phyloP scores from a whole-genome alignment of 1,140 invertebrate genomes.

The Drosophila mojavensis region DNA sequence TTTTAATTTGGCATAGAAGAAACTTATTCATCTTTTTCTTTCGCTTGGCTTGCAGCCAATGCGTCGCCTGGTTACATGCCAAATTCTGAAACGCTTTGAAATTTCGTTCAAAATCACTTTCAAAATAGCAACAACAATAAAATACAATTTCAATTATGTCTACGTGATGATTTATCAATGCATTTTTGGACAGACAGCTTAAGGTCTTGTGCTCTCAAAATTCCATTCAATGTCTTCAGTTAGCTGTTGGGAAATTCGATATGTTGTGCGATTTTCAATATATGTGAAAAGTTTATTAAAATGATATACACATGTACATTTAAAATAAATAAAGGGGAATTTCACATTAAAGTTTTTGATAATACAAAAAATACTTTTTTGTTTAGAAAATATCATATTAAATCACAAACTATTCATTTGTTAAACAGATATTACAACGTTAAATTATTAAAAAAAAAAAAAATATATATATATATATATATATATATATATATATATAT shows the following conservation, averaged over 20 bases:
- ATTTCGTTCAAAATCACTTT: slow-evolving; percentile 68
- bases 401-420: no score
- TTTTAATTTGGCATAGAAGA: slow-evolving; percentile 58
- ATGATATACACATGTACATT: no score
- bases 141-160: slow-evolving; percentile 72
- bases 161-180: slow-evolving; percentile 65
- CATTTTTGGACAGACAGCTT: slow-evolving; percentile 5
- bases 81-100: slow-evolving; percentile 62
- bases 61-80: slow-evolving; percentile 68
- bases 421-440: no score
- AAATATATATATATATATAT: no score
- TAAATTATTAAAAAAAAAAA: no score
- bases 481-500: no score
- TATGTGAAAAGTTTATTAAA: no score
- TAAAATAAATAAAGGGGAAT: no score
- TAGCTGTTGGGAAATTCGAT: slow-evolving; percentile 3
- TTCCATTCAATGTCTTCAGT: slow-evolving; percentile 18
- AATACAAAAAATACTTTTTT: no score
- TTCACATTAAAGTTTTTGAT: no score
- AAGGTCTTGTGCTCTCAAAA: not conserved
- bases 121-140: slow-evolving; percentile 40
- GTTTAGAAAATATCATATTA: no score
- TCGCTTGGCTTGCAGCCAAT: slow-evolving; percentile 59
- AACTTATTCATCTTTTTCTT: slow-evolving; percentile 54
- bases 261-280: not conserved